These are phyloP conservation scores for Holothuria glaberrima DNA, from an alignment of 35 echinoderm and acorn worm genomes.

Conservation along the genomic window DNA sequence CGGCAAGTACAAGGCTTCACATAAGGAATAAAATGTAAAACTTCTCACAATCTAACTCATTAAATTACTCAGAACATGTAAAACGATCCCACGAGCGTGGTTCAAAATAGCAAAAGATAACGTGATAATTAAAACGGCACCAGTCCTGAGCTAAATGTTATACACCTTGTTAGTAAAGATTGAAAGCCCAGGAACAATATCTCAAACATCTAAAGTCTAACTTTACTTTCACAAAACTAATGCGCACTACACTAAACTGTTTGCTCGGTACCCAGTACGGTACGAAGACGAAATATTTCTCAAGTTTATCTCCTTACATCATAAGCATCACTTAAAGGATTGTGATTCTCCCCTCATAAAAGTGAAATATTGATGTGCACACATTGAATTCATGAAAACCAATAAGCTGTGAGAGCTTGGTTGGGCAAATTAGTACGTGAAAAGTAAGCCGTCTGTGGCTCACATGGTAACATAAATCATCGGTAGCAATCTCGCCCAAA, in stretches of 20 bases:
- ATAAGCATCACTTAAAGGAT: conserved; percentile 8
- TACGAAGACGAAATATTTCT: not conserved
- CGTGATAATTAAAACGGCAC: not conserved
- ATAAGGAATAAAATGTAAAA: not conserved
- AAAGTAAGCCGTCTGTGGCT: conserved; percentile 27
- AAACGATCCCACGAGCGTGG: not conserved
- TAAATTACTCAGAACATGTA: not conserved
- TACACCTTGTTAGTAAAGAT: no score
- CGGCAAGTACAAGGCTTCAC: not conserved
- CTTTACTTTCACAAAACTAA: conserved; percentile 22
- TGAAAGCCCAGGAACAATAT: not conserved
- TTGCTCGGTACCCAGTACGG: not conserved
- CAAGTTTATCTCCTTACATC: not conserved
- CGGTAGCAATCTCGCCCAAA: not conserved
- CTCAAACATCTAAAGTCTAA: conserved; percentile 14
- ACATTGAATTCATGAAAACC: conserved; percentile 24
- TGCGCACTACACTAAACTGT: conserved; percentile 2
- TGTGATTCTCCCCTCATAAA: conserved; percentile 24
- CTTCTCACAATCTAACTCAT: not conserved
- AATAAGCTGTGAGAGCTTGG: conserved; percentile 23
- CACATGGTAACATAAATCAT: not conserved
- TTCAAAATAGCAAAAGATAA: conserved; percentile 1
- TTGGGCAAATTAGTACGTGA: not conserved
- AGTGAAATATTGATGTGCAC: not conserved
- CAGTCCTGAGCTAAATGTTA: conserved; percentile 11